phyloP scores from a whole-genome alignment of 1,140 invertebrate genomes.

The Zophobas atratus region DNA sequence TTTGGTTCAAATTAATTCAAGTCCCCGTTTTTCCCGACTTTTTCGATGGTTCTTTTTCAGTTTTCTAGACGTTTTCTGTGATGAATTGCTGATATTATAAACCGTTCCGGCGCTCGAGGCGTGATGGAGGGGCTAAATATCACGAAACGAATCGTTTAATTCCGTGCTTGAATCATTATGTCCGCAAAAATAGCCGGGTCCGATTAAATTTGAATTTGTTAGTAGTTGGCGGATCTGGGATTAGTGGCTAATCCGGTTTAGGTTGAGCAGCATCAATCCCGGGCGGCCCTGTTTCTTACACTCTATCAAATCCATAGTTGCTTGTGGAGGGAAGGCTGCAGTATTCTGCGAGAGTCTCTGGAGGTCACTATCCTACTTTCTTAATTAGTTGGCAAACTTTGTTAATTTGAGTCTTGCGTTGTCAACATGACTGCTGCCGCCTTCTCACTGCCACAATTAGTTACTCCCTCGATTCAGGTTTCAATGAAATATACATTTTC shows the following conservation, averaged over 20 bases:
- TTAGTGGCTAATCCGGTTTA: constrained; percentile 32
- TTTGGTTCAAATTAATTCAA: too few relatives aligned
- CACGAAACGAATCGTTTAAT: background rate
- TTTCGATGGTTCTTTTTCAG: background rate
- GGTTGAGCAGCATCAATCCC: constrained; percentile 27
- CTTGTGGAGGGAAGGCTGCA: constrained; percentile 19
- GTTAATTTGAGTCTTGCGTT: constrained; percentile 62
- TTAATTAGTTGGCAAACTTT: constrained; percentile 63
- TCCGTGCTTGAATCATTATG: constrained; percentile 1
- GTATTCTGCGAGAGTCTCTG: constrained; percentile 50
- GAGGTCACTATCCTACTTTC: constrained; percentile 61
- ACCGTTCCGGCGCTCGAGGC: background rate
- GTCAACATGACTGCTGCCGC: constrained; percentile 54
- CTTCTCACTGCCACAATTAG: constrained; percentile 49
- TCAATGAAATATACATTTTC: constrained; percentile 41
- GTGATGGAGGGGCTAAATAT: constrained; percentile 1
- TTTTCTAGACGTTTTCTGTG: constrained; percentile 34
- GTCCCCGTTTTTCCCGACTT: too few relatives aligned
- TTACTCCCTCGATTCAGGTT: constrained; percentile 46
- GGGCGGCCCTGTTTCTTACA: constrained; percentile 21
- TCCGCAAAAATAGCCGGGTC: background rate
- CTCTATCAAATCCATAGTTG: constrained; percentile 46
- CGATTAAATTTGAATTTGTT: constrained; percentile 36
- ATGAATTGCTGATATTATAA: constrained; percentile 47
- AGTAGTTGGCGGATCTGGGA: constrained; percentile 18